Base-by-base conservation (phyloP, 1,140 invertebrate genomes). In the Hypothenemus hampei region DNA sequence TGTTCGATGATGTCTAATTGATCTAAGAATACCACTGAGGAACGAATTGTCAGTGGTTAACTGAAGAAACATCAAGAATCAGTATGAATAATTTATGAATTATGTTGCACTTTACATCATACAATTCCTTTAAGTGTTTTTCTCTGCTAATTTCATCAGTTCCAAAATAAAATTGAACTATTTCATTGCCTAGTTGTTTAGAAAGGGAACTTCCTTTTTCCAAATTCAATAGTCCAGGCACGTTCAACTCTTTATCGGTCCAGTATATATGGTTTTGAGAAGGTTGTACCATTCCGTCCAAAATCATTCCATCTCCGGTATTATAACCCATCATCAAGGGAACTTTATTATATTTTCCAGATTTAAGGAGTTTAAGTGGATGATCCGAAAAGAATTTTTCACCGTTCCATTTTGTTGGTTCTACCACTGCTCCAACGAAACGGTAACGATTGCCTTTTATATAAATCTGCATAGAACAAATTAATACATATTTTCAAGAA, bases 251-350 rank as follows among this genome's bases (percentile, higher is more conserved):
- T 44, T 53, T 65, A 48, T 50, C 64, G 52, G 37, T 22, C 37
- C 53, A 54, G 33, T 57, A 33, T 35, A 60, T 58, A 21, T 72
- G 59, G 2, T 69, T 71, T n/a, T 65, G 62, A 4, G 72, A 63
- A 72, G 72, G 69, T 23, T 70, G 66, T 60, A 71, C 70, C 40
- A 73, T 39, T 0, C 66, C 65, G 33, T 72, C 70, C 40, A 75
- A 70, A 13, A 72, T 69, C 22, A 73, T 72, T 7, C 69, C 54
- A 52, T 68, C 66, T 49, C 58, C 57, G 36, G 59, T 60, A 15
- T 54, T 76, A 59, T 73, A 78, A n/a, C 77, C 77, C 10, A 78
- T 75, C 69, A 80, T 75, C 3, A 78, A 56, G 3, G 77, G 76
- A 3, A 79, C 69, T 70, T 67, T 52, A 71, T 74, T 68, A 58